Conservation (phyloP, 1,140 invertebrate genomes). For the Drosophila tristis region DNA sequence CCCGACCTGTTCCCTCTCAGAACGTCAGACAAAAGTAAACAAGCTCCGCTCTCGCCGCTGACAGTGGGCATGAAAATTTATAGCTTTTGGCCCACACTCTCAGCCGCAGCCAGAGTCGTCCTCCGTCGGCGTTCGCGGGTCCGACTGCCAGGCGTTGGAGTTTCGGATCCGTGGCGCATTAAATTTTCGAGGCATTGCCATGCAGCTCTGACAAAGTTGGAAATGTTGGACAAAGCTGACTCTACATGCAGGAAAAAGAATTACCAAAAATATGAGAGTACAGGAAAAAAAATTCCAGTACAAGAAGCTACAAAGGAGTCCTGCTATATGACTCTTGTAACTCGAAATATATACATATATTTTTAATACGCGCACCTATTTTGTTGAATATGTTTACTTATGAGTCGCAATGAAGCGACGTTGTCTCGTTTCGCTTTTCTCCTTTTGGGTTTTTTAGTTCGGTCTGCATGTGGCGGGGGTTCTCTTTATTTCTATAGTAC, state of each 20-base stretch:
- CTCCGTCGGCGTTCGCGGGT: not conserved
- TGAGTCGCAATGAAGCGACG: too few relatives aligned
- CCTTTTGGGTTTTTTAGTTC: too few relatives aligned
- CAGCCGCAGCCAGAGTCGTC: not conserved
- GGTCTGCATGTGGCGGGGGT: too few relatives aligned
- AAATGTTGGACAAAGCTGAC: conserved; percentile 27
- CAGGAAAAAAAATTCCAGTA: conserved; percentile 47
- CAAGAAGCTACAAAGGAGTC: conserved; percentile 32
- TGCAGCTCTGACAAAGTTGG: conserved; percentile 43
- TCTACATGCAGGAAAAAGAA: conserved; percentile 28
- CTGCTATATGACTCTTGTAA: conserved; percentile 14
- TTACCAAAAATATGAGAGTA: conserved; percentile 11
- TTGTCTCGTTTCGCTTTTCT: not conserved
- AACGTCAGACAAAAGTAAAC: conserved; percentile 61
- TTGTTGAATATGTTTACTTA: not conserved
- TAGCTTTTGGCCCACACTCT: conserved; percentile 44
- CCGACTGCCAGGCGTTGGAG: conserved; percentile 19
- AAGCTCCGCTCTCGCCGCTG: conserved; percentile 42
- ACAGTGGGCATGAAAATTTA: conserved; percentile 77
- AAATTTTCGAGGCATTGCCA: conserved; percentile 55
- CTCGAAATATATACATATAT: conserved; percentile 43
- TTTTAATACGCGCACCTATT: conserved; percentile 56
- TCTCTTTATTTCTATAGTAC: too few relatives aligned
- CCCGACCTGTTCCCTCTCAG: conserved; percentile 5
- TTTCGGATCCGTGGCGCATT: conserved; percentile 65